Evolutionary conservation across 2,888 invertebrate species (phyloP).

Genomic region (Drosophila testacea): DNA sequence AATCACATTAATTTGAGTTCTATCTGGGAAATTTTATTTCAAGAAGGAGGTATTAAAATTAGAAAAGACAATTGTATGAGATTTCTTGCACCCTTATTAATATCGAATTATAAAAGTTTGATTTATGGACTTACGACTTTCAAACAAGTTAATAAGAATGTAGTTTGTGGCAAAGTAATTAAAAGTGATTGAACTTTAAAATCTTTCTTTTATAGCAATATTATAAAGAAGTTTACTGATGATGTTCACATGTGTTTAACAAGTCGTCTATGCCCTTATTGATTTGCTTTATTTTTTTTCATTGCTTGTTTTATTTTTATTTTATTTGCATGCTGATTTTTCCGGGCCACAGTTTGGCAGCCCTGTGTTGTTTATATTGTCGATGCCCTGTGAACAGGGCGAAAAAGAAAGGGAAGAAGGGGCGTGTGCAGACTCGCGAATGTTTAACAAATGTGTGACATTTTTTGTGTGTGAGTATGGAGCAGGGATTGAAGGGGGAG

Average conservation of each 20-base stretch:
- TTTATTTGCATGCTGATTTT: conserved; percentile 77
- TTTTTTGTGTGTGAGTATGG: conserved; percentile 72
- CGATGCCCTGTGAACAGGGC: conserved; percentile 35
- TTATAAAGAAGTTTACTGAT: too few relatives aligned
- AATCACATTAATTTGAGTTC: too few relatives aligned
- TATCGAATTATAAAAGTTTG: too few relatives aligned
- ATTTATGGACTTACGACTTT: too few relatives aligned
- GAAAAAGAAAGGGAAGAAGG: conserved; percentile 17
- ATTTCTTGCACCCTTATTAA: too few relatives aligned
- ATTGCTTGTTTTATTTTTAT: conserved; percentile 61
- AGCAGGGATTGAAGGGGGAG: conserved; percentile 10
- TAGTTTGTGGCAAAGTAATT: not conserved
- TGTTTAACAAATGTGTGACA: conserved; percentile 81
- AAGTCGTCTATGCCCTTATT: conserved; percentile 13
- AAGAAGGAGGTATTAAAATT: too few relatives aligned
- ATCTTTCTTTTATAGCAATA: not conserved
- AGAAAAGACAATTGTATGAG: too few relatives aligned
- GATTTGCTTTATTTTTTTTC: conserved; percentile 45
- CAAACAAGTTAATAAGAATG: too few relatives aligned
- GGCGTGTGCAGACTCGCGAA: conserved; percentile 67
- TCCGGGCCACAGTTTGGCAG: conserved; percentile 67
- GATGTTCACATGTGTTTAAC: conserved; percentile 19
- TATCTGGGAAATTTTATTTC: too few relatives aligned
- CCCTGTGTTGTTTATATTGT: conserved; percentile 67
- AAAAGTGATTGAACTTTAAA: not conserved